Conservation (phyloP, 2,797 vertebrate species). For the Sebastes steindachneri region DNA sequence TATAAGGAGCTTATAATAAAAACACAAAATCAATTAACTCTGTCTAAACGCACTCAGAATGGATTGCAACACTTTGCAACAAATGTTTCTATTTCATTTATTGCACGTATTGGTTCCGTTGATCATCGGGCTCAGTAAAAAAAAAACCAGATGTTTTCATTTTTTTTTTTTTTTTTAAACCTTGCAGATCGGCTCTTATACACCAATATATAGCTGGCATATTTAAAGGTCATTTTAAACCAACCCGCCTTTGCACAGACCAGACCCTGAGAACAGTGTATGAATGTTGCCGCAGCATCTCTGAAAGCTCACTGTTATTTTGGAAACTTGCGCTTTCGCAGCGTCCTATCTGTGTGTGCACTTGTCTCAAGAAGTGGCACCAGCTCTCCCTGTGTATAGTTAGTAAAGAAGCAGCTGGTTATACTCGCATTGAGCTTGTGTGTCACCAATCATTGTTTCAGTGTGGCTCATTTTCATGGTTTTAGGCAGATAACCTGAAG, state of each 20-base stretch:
- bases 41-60: neutral
- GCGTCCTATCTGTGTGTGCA: neutral
- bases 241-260: neutral
- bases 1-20: neutral
- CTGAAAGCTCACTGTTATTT: slow-evolving; percentile 28
- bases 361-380: neutral
- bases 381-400: neutral
- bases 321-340: slow-evolving; percentile 41
- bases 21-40: neutral
- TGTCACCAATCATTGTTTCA: neutral
- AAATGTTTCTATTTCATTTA: neutral
- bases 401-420: neutral
- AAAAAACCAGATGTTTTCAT: neutral
- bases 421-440: neutral
- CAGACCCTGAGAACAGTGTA: no score
- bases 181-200: neutral
- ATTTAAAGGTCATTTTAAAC: neutral
- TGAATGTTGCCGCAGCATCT: slow-evolving; percentile 37
- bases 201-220: neutral
- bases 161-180: slow-evolving; percentile 1
- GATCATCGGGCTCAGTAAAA: neutral
- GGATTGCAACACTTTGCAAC: neutral
- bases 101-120: neutral
- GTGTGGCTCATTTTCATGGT: neutral
- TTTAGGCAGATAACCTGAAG: neutral